phyloP scores from a whole-genome alignment of 2,888 invertebrate genomes.

The Endotricha flammealis region DNA sequence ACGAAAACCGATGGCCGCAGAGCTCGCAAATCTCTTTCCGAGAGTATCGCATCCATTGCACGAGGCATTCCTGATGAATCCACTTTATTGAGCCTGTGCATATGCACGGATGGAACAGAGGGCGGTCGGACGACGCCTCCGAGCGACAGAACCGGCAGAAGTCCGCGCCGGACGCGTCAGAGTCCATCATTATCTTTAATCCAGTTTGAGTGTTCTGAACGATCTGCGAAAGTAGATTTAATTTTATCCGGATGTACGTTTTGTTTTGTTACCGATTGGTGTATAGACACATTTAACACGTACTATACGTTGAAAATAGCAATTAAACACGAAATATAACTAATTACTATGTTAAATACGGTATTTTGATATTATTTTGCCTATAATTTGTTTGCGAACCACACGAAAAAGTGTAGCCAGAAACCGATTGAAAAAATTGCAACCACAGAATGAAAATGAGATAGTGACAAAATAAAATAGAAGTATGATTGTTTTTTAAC shows the following conservation, averaged over 20 bases:
- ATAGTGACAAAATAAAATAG: too few relatives aligned
- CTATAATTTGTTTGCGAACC: slow-evolving; percentile 57
- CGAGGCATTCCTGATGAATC: slow-evolving; percentile 98
- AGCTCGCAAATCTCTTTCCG: slow-evolving; percentile 99
- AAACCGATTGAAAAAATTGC: too few relatives aligned
- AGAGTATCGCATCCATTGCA: slow-evolving; percentile 99
- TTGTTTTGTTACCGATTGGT: too few relatives aligned
- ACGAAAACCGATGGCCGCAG: slow-evolving; percentile 98
- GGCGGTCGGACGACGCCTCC: slow-evolving; percentile 93
- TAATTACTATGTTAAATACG: too few relatives aligned
- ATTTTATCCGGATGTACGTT: not conserved
- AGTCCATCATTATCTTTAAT: slow-evolving; percentile 68
- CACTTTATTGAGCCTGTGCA: slow-evolving; percentile 99
- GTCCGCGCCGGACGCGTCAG: slow-evolving; percentile 82
- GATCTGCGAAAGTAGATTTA: slow-evolving; percentile 47
- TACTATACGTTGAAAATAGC: too few relatives aligned
- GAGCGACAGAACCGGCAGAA: slow-evolving; percentile 99
- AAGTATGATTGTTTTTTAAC: too few relatives aligned
- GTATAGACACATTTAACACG: slow-evolving; percentile 22
- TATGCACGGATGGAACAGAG: slow-evolving; percentile 98
- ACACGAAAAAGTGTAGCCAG: slow-evolving; percentile 32
- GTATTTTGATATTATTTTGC: too few relatives aligned
- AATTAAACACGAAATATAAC: too few relatives aligned
- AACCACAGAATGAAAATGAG: too few relatives aligned
- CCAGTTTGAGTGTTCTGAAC: too few relatives aligned